Percentiles rank a stretch among this genome's conserved stretches.
Evolutionary conservation across 1,140 invertebrate species (phyloP).

Genomic region (Ylistrum balloti): DNA sequence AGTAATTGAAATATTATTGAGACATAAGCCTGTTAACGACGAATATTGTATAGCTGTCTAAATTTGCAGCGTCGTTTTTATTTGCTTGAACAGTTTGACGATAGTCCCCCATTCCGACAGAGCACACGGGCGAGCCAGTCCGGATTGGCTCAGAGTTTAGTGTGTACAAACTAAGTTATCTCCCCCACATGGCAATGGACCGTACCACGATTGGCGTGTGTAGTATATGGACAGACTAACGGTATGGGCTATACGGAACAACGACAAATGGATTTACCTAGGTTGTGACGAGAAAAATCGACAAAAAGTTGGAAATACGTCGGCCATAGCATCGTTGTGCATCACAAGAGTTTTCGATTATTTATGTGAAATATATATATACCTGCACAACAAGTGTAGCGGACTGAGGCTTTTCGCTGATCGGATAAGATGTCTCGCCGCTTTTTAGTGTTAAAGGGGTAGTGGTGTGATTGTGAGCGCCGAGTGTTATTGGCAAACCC

Average conservation of each 20-base stretch:
- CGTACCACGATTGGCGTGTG: neutral
- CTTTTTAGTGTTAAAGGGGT: conserved; percentile 1
- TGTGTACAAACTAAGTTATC: conserved; percentile 35
- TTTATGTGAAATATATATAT: neutral
- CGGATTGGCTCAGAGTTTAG: conserved; percentile 37
- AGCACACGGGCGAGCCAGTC: neutral
- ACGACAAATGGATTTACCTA: conserved; percentile 34
- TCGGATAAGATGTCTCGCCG: neutral
- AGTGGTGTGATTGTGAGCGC: neutral
- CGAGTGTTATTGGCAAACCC: neutral
- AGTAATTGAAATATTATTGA: too few relatives aligned
- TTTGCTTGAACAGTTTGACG: neutral
- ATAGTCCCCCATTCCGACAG: neutral
- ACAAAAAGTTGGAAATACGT: conserved; percentile 19
- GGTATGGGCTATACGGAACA: conserved; percentile 21
- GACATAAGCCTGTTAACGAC: too few relatives aligned
- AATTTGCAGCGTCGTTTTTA: neutral
- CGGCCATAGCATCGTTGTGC: neutral
- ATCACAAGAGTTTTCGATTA: neutral
- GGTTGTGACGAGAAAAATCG: neutral
- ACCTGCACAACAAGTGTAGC: neutral
- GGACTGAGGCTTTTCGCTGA: neutral
- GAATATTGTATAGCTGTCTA: neutral
- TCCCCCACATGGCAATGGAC: conserved; percentile 31
- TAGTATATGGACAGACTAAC: conserved; percentile 4